phyloP scores from a whole-genome alignment of 92 coral and sea anemone species.

The Epizoanthus stellaris region DNA sequence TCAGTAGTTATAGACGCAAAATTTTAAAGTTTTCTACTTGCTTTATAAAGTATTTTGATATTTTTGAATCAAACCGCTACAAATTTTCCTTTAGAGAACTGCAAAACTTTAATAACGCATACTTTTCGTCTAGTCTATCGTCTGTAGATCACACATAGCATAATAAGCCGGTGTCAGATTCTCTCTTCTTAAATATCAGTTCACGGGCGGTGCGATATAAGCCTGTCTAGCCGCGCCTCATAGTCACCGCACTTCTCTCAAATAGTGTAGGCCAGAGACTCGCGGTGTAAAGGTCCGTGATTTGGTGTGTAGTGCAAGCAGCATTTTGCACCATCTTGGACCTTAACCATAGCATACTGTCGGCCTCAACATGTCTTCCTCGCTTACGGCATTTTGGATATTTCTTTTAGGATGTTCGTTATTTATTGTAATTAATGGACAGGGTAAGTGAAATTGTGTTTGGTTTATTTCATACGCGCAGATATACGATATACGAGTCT shows the following conservation, averaged over 20 bases:
- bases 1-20: neutral
- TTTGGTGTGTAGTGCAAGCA: slow-evolving; percentile 50
- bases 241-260: slow-evolving; percentile 48
- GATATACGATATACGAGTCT: no score
- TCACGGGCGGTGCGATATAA: slow-evolving; percentile 47
- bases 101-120: slow-evolving; percentile 33
- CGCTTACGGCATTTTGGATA: slow-evolving; percentile 24
- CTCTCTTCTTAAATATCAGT: slow-evolving; percentile 50
- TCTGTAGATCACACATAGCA: slow-evolving; percentile 42
- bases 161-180: slow-evolving; percentile 47
- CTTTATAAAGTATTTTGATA: neutral
- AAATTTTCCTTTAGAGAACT: neutral
- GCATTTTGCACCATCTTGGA: slow-evolving; percentile 51
- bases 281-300: slow-evolving; percentile 43
- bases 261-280: slow-evolving; percentile 41
- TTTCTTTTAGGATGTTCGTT: slow-evolving; percentile 31
- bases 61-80: neutral
- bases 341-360: slow-evolving; percentile 33
- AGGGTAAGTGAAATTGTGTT: slow-evolving; percentile 33
- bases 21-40: neutral
- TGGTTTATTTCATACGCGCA: neutral
- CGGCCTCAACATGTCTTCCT: slow-evolving; percentile 31
- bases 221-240: slow-evolving; percentile 50
- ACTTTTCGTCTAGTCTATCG: slow-evolving; percentile 44
- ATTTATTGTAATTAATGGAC: slow-evolving; percentile 30